Evolutionary conservation across 2,888 invertebrate genomes (phyloP).

Genomic region (Diarsia mendica): DNA sequence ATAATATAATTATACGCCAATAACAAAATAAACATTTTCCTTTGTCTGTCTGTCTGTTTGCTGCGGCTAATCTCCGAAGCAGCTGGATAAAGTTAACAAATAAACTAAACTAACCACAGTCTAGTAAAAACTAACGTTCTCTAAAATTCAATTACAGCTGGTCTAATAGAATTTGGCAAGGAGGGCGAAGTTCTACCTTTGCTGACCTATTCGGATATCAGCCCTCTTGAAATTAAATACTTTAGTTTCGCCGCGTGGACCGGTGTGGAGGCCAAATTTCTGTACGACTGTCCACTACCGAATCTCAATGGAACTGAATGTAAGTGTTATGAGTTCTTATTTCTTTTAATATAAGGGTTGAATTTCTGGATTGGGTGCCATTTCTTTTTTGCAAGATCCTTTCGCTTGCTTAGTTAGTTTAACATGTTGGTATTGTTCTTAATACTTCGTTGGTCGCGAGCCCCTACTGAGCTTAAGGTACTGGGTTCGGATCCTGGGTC

Average conservation of each 20-base stretch:
- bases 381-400: not conserved
- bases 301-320: constrained; percentile 73
- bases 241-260: constrained; percentile 93
- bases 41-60: too few relatives aligned
- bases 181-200: constrained; percentile 91
- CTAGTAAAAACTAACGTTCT: constrained; percentile 20
- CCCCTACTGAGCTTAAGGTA: not conserved
- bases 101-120: not conserved
- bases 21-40: too few relatives aligned
- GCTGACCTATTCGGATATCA: constrained; percentile 90
- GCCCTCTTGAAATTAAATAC: constrained; percentile 91
- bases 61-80: too few relatives aligned
- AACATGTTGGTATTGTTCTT: not conserved
- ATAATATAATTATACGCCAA: too few relatives aligned
- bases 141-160: constrained; percentile 84
- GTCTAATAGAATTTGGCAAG: constrained; percentile 91
- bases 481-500: not conserved
- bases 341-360: not conserved
- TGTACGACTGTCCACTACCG: constrained; percentile 91
- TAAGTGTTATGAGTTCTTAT: constrained; percentile 63
- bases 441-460: not conserved
- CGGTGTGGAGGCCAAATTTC: constrained; percentile 92
- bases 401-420: not conserved
- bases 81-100: too few relatives aligned
- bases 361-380: not conserved